Conservation (phyloP, 2,888 invertebrate species). For the Opisthograptis luteolata region DNA sequence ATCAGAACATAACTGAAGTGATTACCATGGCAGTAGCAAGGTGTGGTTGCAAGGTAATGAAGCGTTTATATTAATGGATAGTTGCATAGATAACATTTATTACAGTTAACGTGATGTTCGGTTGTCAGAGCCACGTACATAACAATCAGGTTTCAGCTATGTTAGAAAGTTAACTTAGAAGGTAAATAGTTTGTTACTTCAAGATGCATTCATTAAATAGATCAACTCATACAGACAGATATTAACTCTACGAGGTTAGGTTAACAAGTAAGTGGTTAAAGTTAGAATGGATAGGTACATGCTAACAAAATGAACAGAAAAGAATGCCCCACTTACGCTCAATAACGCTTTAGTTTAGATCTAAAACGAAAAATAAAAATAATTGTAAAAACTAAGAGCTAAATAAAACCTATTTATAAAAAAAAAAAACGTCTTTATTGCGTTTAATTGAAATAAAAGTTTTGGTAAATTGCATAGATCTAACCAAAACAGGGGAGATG, state of each 20-base stretch:
- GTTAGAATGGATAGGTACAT: not conserved
- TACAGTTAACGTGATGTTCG: constrained; percentile 46
- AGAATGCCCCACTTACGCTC: constrained; percentile 13
- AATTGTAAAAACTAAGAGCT: not conserved
- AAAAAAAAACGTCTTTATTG: too few species aligned
- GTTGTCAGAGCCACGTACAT: constrained; percentile 80
- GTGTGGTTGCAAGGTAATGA: constrained; percentile 17
- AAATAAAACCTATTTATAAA: too few species aligned
- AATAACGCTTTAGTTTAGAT: constrained; percentile 10
- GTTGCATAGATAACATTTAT: constrained; percentile 1
- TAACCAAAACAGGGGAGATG: too few species aligned
- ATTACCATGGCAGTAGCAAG: constrained; percentile 65
- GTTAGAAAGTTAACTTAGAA: constrained; percentile 29
- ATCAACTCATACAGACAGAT: too few species aligned
- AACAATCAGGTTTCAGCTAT: constrained; percentile 81
- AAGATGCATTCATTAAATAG: constrained; percentile 17
- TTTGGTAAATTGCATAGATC: not conserved
- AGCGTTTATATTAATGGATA: constrained; percentile 1
- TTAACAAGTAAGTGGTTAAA: not conserved
- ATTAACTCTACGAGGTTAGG: too few species aligned
- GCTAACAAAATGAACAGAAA: constrained; percentile 6
- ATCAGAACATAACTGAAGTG: constrained; percentile 77
- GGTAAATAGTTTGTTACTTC: not conserved
- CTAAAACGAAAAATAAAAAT: constrained; percentile 22
- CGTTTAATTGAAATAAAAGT: not conserved